These are phyloP conservation scores for Halcyon chelicuti DNA, from an alignment of 2,797 vertebrate species.

Conservation along the genomic window DNA sequence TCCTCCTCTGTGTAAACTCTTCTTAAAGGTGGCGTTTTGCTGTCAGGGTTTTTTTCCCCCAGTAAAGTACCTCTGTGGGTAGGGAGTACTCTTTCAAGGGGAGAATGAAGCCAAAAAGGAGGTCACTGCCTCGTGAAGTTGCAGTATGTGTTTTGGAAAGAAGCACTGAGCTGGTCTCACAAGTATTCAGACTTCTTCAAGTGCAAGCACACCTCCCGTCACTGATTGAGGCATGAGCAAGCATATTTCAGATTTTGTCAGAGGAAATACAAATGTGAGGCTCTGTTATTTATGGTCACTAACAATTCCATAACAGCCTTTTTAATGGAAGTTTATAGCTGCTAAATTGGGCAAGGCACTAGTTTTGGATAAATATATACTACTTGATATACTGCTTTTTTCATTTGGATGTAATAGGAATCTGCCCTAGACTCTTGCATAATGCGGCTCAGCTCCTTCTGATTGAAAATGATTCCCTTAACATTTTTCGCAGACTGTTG, in stretches of 20 bases:
- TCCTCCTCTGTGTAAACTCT: background rate
- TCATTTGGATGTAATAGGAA: background rate
- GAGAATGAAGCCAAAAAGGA: background rate
- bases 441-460: background rate
- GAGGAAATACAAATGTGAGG: background rate
- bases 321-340: conserved; percentile 5
- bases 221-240: background rate
- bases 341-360: background rate
- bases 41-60: background rate
- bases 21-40: background rate
- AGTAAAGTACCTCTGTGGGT: background rate
- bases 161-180: background rate
- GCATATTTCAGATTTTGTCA: background rate
- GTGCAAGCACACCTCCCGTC: background rate
- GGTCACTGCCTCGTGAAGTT: background rate
- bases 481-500: background rate
- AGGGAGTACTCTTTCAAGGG: background rate
- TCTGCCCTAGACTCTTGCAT: background rate
- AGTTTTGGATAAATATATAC: conserved; percentile 15
- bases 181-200: background rate
- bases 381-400: background rate
- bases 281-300: background rate
- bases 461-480: background rate
- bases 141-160: background rate
- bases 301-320: background rate